These are phyloP conservation scores for Muntiacus reevesi DNA, from an alignment of 2,113 vertebrate species.

Conservation along the genomic window DNA sequence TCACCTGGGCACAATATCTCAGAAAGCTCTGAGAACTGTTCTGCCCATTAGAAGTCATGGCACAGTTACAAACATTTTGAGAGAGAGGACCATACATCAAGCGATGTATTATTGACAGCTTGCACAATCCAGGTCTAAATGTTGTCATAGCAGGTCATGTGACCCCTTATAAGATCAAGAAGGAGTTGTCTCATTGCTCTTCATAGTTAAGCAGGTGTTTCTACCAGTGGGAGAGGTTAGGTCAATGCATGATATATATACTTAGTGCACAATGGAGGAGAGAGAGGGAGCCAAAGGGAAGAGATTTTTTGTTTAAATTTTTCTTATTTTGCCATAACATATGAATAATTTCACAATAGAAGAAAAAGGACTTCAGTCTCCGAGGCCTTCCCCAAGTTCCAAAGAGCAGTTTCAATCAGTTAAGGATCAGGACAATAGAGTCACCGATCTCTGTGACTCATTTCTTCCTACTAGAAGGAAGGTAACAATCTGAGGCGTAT, in stretches of 20 bases:
- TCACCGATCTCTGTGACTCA: neutral
- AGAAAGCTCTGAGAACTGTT: neutral
- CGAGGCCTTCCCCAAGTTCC: neutral
- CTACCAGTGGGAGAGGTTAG: neutral
- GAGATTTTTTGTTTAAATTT: neutral
- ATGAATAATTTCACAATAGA: neutral
- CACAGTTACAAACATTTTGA: neutral
- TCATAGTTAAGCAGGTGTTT: neutral
- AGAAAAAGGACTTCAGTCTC: neutral
- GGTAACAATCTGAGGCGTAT: neutral
- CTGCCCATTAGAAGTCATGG: neutral
- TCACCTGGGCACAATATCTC: neutral
- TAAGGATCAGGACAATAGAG: neutral
- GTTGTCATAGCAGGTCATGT: neutral
- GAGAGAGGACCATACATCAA: neutral
- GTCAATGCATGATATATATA: neutral
- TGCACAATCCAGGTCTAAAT: neutral
- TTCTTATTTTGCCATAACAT: neutral
- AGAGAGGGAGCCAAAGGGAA: neutral
- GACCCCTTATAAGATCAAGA: neutral
- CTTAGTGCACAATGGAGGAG: neutral
- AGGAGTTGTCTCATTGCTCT: neutral
- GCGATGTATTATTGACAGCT: neutral
- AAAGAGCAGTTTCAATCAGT: neutral
- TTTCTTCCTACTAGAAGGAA: neutral